phyloP scores from a whole-genome alignment of 2,888 invertebrate genomes.

The Aporophyla lueneburgensis region DNA sequence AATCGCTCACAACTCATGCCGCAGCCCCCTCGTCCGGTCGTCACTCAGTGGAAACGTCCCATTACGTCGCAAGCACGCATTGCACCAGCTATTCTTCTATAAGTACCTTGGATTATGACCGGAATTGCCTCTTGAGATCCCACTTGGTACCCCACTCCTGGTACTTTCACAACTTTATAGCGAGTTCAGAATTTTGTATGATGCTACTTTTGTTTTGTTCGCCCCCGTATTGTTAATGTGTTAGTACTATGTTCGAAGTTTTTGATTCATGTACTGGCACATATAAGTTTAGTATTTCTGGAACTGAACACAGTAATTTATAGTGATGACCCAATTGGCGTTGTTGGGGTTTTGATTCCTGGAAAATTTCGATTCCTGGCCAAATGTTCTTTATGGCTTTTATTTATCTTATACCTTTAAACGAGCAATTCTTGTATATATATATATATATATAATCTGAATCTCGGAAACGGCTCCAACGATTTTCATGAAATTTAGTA shows the following conservation, averaged over 20 bases:
- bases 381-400: slow-evolving; percentile 21
- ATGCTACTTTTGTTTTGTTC: slow-evolving; percentile 52
- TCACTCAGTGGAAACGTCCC: slow-evolving; percentile 88
- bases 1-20: slow-evolving; percentile 57
- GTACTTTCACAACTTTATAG: slow-evolving; percentile 68
- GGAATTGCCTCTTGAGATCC: slow-evolving; percentile 81
- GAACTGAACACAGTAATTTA: slow-evolving; percentile 32
- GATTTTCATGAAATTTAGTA: too few relatives aligned
- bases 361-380: slow-evolving; percentile 9
- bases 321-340: slow-evolving; percentile 42
- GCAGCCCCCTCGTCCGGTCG: slow-evolving; percentile 78
- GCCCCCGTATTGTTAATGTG: slow-evolving; percentile 45
- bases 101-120: slow-evolving; percentile 84
- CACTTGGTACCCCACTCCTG: slow-evolving; percentile 71
- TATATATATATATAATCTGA: too few relatives aligned
- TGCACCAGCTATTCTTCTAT: slow-evolving; percentile 85
- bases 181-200: slow-evolving; percentile 53
- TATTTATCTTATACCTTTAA: too few relatives aligned
- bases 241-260: slow-evolving; percentile 37
- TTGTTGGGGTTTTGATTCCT: slow-evolving; percentile 17
- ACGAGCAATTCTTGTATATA: too few relatives aligned
- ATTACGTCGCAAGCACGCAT: slow-evolving; percentile 88
- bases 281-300: slow-evolving; percentile 40
- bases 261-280: slow-evolving; percentile 48
- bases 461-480: too few relatives aligned